These are phyloP conservation scores for Machaerirhynchus nigripectus DNA, from an alignment of 2,113 vertebrate species.

Conservation along the genomic window DNA sequence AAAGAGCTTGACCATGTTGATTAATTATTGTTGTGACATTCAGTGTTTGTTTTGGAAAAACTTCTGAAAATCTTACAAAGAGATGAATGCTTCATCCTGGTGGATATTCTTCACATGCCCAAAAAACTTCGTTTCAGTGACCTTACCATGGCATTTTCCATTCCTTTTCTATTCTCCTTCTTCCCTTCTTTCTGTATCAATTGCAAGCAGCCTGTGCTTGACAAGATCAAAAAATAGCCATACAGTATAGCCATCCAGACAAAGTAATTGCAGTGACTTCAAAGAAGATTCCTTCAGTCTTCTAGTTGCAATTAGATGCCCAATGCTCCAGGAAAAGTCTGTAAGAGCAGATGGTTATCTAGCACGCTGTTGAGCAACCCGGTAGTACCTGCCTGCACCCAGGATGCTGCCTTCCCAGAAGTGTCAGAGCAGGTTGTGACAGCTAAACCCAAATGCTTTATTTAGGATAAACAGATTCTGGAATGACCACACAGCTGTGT, in stretches of 20 bases:
- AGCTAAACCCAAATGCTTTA: background rate
- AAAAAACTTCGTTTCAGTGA: background rate
- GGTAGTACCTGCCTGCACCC: background rate
- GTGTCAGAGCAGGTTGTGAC: background rate
- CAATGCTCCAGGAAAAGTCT: background rate
- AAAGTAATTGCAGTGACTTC: background rate
- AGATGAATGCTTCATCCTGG: background rate
- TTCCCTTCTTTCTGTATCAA: background rate
- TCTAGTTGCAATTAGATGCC: background rate
- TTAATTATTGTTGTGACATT: background rate
- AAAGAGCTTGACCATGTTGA: background rate
- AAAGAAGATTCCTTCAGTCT: background rate
- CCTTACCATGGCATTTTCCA: background rate
- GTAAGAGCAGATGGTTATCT: background rate
- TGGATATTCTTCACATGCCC: background rate
- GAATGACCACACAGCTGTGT: background rate
- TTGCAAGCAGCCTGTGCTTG: background rate
- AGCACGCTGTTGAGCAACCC: rapidly evolving
- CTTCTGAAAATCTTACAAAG: background rate
- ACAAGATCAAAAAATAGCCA: background rate
- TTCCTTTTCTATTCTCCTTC: background rate
- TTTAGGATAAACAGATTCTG: background rate
- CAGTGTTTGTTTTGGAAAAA: background rate
- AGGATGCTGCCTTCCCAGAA: background rate
- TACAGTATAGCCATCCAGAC: background rate